Base-by-base conservation (phyloP, 92 coral and sea anemone species). In the Phenganax subtilis region DNA sequence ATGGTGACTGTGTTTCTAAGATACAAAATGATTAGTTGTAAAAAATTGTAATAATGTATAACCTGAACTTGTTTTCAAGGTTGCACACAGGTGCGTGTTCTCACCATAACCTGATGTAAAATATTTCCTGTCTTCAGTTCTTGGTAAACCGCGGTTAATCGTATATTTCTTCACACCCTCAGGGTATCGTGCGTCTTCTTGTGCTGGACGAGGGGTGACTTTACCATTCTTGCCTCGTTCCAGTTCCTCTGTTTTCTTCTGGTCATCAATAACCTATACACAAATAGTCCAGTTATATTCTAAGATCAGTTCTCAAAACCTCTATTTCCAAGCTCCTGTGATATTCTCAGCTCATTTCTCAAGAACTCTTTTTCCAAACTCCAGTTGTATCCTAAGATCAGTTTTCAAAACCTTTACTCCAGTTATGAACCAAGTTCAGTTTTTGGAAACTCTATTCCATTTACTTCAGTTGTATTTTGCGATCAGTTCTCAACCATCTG, bases 141-240 rank as follows among this genome's bases (percentile, higher is more conserved):
- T 64, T 63, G 83, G 83, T 20, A 15, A 2, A 15, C 72, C 73
- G 7, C 83, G 83, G 61, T 79, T 51, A 6, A 90, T 89, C 55
- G 82, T 87, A 73, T 89, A 89, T 69, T 90, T 90, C 87, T 92
- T 93, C 64, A 93, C 97, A 31, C 97, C 97, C 71, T 91, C 93
- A 0, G 97, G 97, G 68, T 93, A 93, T 3, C 91, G 90, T 2
- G 86, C 92, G 53, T 91, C 91, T 62, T 80, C 62, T 1, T 82
- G 62, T 0, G 72, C 54, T 6, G 87, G 74, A 44, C 84, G 84
- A 54, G 77, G 47, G 1, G 80, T 86, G 17, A 57, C 67, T 57
- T 30, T 54, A 11, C 92, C 92, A n/a, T 51, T 67, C 47, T 91
- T 89, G 56, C 86, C 75, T 8, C 89, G 91, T 71, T 93, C 97